Percentiles rank a stretch among this genome's conserved stretches.
These are phyloP conservation scores for Listronotus oregonensis DNA, from an alignment of 1,140 invertebrate species.

Conservation along the genomic window DNA sequence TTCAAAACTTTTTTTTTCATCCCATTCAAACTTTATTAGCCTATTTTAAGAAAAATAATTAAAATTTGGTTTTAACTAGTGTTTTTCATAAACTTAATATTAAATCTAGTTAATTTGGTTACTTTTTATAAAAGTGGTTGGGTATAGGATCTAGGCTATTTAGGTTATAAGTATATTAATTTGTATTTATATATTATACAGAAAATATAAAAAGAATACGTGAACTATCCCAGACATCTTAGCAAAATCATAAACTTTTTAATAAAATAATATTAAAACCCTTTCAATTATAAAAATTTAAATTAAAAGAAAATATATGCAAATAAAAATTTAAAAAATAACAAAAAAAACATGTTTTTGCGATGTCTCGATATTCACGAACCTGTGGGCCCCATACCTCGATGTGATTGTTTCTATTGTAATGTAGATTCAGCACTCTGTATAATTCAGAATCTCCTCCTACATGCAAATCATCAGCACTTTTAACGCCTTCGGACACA, in stretches of 20 bases:
- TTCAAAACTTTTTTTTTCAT: not conserved
- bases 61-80: no score
- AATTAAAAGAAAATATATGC: not conserved
- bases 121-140: no score
- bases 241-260: not conserved
- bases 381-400: slow-evolving; percentile 83
- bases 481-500: slow-evolving; percentile 94
- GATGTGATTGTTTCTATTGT: slow-evolving; percentile 99
- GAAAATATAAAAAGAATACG: not conserved
- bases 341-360: slow-evolving; percentile 15
- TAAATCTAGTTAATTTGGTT: no score
- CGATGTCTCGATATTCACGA: slow-evolving; percentile 57
- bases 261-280: not conserved
- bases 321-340: slow-evolving; percentile 22
- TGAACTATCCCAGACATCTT: slow-evolving; percentile 26
- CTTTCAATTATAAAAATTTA: not conserved
- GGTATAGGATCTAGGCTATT: no score
- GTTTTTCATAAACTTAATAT: no score
- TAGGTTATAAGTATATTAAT: no score
- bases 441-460: slow-evolving; percentile 96
- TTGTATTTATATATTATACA: no score
- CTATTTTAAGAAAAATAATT: no score
- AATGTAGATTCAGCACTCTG: slow-evolving; percentile 97
- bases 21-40: no score
- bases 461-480: slow-evolving; percentile 90